Base-by-base conservation (phyloP, 30 jellyfish, hydroid and myxozoan genomes). In the Chrysaora quinquecirrha region DNA sequence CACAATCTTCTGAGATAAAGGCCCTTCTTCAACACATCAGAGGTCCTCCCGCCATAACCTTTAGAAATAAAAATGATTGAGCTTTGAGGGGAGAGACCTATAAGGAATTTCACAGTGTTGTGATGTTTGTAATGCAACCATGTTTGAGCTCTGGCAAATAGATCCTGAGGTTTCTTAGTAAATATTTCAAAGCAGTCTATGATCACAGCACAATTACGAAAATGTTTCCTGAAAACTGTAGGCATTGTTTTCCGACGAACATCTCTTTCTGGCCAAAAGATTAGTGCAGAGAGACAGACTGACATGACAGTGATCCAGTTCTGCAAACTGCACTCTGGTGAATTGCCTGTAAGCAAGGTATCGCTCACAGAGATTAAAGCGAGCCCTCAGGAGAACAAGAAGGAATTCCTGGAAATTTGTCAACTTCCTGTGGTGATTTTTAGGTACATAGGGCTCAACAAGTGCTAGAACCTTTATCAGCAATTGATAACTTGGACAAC, bases 51-150 rank as follows among this genome's bases (percentile, higher is more conserved):
- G 7, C 88, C 88, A 58, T n/a, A 76, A 0, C 68, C 48, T 6
- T 56, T 48, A 20, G 88, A 58, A 28, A 76, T 24, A 12, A 56
- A 76, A 1, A 71, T 22, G 18, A 58, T 61, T 30, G 78, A 24
- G 27, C 88, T 78, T n/a, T 76, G 63, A 16, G 88, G 88, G 18
- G 87, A 25, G n/a, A 70, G 33, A 25, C 63, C 62, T 25, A 70
- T 50, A 0, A 48, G 34, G 24, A 29, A 16, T 74, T 74, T 74
- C 18, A 48, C 75, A 12, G 85, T 73, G 30, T 46, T 24, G 56
- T 73, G 85, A 48, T 73, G 85, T 46, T 73, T 73, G 32, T 49
- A 28, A 12, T 49, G 49, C 12, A 33, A 25, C 73, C 64, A 74
- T 6, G 30, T 27, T 20, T 25, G 30, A 19, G 86, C 86, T 48